These are phyloP conservation scores for Dascillus cervinus DNA, from an alignment of 2,888 invertebrate genomes.

Conservation along the genomic window DNA sequence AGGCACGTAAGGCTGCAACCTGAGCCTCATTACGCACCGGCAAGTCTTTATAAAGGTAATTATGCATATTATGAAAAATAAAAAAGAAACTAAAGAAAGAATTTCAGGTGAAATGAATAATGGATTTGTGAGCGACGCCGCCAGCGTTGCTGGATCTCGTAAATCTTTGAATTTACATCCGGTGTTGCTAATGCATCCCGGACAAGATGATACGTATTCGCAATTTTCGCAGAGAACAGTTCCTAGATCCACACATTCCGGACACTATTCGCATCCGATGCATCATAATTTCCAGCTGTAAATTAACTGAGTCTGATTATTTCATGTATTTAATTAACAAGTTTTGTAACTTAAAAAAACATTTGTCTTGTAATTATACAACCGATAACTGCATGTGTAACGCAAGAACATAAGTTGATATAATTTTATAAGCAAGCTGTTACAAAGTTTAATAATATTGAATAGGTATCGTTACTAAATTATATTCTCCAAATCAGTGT, in stretches of 20 bases:
- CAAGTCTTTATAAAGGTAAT: conserved; percentile 45
- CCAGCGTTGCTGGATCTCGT: conserved; percentile 73
- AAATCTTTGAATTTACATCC: conserved; percentile 84
- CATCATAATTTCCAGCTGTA: conserved; percentile 49
- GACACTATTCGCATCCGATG: conserved; percentile 45
- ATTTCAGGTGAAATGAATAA: conserved; percentile 83
- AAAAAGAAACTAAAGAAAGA: not conserved
- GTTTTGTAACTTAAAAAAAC: too few species aligned
- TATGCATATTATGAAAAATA: not conserved
- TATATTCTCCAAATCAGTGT: too few species aligned
- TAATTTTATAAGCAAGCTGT: too few species aligned
- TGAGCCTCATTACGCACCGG: conserved; percentile 63
- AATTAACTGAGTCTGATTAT: conserved; percentile 11
- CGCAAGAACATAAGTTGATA: too few species aligned
- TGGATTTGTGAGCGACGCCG: conserved; percentile 78
- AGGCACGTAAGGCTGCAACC: conserved; percentile 80
- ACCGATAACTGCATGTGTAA: too few species aligned
- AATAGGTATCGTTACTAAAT: too few species aligned
- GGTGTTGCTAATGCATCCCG: conserved; percentile 69
- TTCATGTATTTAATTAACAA: too few species aligned
- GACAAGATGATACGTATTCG: conserved; percentile 65
- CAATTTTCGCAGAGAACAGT: conserved; percentile 68
- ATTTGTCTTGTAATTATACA: too few species aligned
- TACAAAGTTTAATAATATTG: too few species aligned
- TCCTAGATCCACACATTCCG: conserved; percentile 38